phyloP scores from a whole-genome alignment of 2,113 vertebrate species.

The Greenwoodochromis staneri region DNA sequence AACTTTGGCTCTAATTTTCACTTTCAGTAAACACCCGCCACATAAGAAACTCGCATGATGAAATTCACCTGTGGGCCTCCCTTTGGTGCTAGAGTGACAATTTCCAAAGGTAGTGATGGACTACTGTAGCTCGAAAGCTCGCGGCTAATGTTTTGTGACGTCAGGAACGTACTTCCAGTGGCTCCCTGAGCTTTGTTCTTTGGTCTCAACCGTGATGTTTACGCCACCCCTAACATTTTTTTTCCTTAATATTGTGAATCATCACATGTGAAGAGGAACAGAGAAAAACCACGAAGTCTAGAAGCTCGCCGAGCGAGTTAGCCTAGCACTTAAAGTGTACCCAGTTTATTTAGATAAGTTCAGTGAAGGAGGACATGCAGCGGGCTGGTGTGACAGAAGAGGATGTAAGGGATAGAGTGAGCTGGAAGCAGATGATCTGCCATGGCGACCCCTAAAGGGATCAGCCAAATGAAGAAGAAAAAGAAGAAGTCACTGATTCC shows the following conservation, averaged over 20 bases:
- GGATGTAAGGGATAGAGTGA: not conserved
- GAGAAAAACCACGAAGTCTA: not conserved
- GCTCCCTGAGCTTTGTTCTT: not conserved
- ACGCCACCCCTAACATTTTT: not conserved
- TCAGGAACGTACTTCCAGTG: not conserved
- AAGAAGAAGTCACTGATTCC: not conserved
- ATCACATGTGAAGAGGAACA: not conserved
- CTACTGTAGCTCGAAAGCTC: not conserved
- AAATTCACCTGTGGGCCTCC: not conserved
- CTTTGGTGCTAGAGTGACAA: not conserved
- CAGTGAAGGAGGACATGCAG: not conserved
- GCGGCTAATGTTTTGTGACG: not conserved
- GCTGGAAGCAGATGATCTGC: not conserved
- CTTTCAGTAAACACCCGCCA: not conserved
- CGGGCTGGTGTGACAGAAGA: not conserved
- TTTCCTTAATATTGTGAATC: not conserved
- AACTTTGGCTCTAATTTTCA: not conserved
- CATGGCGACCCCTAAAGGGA: not conserved
- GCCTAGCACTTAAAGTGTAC: not conserved
- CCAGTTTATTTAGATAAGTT: not conserved
- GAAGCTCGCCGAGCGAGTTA: accelerated
- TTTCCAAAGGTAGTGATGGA: not conserved
- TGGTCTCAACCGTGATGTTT: not conserved
- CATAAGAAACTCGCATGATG: not conserved
- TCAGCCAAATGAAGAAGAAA: not conserved